Base-by-base conservation (phyloP, 2,797 vertebrate genomes). In the Selene dorsalis region DNA sequence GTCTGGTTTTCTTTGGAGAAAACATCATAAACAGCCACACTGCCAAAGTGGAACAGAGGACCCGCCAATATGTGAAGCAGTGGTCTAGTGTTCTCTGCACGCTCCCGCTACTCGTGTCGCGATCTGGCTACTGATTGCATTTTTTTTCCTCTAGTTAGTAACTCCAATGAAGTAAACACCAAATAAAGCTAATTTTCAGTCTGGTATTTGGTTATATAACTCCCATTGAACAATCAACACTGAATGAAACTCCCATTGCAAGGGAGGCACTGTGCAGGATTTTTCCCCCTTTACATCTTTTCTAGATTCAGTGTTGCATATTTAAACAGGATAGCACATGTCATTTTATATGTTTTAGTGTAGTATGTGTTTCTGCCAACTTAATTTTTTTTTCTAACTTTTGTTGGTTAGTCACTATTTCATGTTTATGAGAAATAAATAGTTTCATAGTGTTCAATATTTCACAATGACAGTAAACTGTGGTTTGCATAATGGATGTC, bases 401-500 rank as follows among this genome's bases (percentile, higher is more conserved):
- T 26, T 73, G 35, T 52, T 76, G 59, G 59, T 75, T 53, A 22
- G 35, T 26, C 41, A 62, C 79, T 74, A 30, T 81, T 80, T 65
- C 20, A 68, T 60, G 64, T 50, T 58, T 66, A 52, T 69, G 58
- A 70, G 24, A 60, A 53, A 63, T 18, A 74, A 61, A 32, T n/a
- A 18, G 26, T 67, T 45, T 28, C 17, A 17, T 43, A 52, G 56
- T 50, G 52, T 13, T 47, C 6, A 43, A 28, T 66, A 22, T 53
- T 32, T 80, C 50, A 20, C 43, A 68, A 63, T 57, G 70, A 50
- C 61, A 63, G 63, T 45, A 64, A 50, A 50, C 57, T 70, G 73
- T 28, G 79, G 81, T 65, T 78, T 76, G 55, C 73, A 75, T 80
- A 81, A 86, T 74, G n/a, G 68, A 70, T 74, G 26, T 59, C 22